Evolutionary conservation across 2,797 vertebrate genomes (phyloP), one percentile per base, ranked within the genome.

Genomic region (Cossypha dichroa): DNA sequence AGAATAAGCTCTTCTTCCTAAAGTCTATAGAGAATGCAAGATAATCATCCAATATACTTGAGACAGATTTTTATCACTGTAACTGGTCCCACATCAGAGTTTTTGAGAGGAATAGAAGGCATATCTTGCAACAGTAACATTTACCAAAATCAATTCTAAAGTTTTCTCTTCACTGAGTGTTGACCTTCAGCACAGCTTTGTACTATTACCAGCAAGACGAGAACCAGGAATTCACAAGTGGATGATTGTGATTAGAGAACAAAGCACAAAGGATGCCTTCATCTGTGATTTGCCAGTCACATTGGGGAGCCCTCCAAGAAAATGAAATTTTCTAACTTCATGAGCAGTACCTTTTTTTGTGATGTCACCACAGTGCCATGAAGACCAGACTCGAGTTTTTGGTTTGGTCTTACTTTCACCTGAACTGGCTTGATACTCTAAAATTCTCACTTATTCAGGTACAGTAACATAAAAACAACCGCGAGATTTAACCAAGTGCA

Each of bases 81-180:
- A 93, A 87, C 90, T 93, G 55, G 79, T 95, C 90, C 88, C 85
- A 62, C 21, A 80, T 63, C 54, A 90, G 51, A 74, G 33, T 94
- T 94, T 85, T 45, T 72, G 46, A 91, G 72, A 77, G 59, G 36
- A 86, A 56, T 77, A 58, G 49, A 34, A 90, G 51, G 56, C 67
- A 60, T 88, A 85, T 59, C 87, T 72, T 74, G 72, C 77, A 85
- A 91, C 25, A 87, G 70, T 33, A 91, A 66, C 62, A 93, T 91
- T 94, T 93, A 94, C 83, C 79, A 95, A 92, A 97, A 94, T 94
- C 64, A 93, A 63, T 89, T 90, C 62, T 23, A 46, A 95, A 94
- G 75, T 93, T 94, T 96, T 85, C 56, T 78, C 87, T 69, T 59
- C 75, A 43, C 48, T 58, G 46, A 48, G 56, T 69, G 66, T 40